Percentiles rank a stretch among this genome's conserved stretches.
Evolutionary conservation across 1,140 invertebrate species (phyloP).

Genomic region (Eurosta solidaginis): DNA sequence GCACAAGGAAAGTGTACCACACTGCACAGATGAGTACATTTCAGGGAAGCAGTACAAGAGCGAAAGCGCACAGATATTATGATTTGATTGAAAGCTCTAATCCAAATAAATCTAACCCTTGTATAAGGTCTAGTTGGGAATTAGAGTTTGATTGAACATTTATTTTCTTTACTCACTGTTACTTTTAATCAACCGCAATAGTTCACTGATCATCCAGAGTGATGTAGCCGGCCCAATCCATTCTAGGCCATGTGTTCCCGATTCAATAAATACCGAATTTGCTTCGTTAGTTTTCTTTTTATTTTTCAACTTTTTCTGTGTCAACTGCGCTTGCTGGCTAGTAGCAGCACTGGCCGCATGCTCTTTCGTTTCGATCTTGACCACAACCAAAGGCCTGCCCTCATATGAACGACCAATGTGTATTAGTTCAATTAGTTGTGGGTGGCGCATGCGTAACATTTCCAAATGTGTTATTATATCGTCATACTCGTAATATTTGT

Average conservation of each 20-base stretch:
- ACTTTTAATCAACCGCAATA: constrained; percentile 69
- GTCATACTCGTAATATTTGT: constrained; percentile 70
- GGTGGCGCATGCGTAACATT: constrained; percentile 69
- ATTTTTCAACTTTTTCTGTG: constrained; percentile 48
- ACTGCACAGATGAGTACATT: too few relatives aligned
- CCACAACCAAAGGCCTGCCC: constrained; percentile 68
- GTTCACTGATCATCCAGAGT: constrained; percentile 76
- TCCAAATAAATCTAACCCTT: too few relatives aligned
- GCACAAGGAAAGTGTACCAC: too few relatives aligned
- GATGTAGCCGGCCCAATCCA: constrained; percentile 84
- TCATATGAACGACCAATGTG: constrained; percentile 75
- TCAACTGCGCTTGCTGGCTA: constrained; percentile 33
- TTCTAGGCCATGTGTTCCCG: constrained; percentile 79
- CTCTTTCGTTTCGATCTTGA: constrained; percentile 52
- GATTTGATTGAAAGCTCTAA: too few relatives aligned
- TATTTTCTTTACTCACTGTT: constrained; percentile 56
- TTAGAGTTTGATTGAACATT: too few relatives aligned
- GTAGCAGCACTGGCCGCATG: constrained; percentile 35
- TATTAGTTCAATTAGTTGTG: constrained; percentile 67
- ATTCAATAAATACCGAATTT: constrained; percentile 68
- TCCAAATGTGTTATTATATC: constrained; percentile 72
- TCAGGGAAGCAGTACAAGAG: too few relatives aligned
- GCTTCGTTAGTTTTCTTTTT: constrained; percentile 58
- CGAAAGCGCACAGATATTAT: too few relatives aligned
- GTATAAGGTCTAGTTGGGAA: too few relatives aligned